Evolutionary conservation across 2,888 invertebrate species (phyloP).

Genomic region (Drosophila nigricruria): DNA sequence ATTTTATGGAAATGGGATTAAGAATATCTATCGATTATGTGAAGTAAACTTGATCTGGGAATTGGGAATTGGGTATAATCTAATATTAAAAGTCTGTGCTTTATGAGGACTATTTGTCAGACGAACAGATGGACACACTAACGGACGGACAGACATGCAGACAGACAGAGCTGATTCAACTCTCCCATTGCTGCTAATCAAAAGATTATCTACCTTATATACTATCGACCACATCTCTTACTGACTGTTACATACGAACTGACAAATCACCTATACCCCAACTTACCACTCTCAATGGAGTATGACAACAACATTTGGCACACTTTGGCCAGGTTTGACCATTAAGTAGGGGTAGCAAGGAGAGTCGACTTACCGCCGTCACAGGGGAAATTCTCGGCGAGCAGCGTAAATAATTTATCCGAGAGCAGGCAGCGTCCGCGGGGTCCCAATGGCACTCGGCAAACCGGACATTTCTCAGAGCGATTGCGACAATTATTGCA

Average conservation of each 20-base stretch:
- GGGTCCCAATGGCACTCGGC: slow-evolving; percentile 85
- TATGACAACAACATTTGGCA: slow-evolving; percentile 23
- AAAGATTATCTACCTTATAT: not conserved
- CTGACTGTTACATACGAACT: not conserved
- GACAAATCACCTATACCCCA: no score
- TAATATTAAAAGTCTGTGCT: no score
- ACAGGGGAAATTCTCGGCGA: slow-evolving; percentile 85
- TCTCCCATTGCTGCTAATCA: not conserved
- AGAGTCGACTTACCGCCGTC: slow-evolving; percentile 80
- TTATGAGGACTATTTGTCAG: no score
- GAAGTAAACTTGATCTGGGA: no score
- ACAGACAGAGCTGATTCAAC: not conserved
- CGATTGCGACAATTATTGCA: slow-evolving; percentile 86
- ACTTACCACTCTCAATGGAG: not conserved
- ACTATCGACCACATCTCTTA: not conserved
- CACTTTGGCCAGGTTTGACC: slow-evolving; percentile 15
- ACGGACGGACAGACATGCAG: not conserved
- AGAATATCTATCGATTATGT: not conserved
- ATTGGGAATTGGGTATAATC: no score
- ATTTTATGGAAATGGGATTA: not conserved
- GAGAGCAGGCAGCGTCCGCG: slow-evolving; percentile 86
- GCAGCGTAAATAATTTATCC: slow-evolving; percentile 85
- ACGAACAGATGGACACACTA: not conserved
- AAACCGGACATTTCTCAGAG: slow-evolving; percentile 86
- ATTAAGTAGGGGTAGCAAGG: slow-evolving; percentile 11